Base-by-base conservation (phyloP, 2,888 invertebrate species). In the Cepaea hortensis region DNA sequence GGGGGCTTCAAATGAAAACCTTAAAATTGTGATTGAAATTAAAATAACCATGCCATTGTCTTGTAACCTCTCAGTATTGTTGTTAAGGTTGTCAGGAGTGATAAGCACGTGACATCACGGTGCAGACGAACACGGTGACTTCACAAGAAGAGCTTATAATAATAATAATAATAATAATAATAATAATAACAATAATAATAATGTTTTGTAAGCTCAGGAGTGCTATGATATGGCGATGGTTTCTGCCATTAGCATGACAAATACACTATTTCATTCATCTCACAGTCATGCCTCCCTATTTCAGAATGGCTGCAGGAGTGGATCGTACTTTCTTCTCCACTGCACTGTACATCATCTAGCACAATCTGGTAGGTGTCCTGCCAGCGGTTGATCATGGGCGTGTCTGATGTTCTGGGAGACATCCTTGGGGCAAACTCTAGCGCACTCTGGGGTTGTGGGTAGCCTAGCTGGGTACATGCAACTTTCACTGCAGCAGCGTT, bases 211-310 rank as follows among this genome's bases (percentile, higher is more conserved):
- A 35, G 55, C 11, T 55, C 11, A 9, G 55, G 11, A 55, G 55
- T 55, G 55, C 3, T 9, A 6, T 9, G 55, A 55, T 11, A 55
- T 55, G 55, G 11, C 7, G 11, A 55, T 9, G 11, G 55, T 2
- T 6, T 55, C 55, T 11, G 6, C 55, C 55, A 79, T 82, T 61
- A 84, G 23, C 77, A 84, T 23, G 61, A 18, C 3, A 83, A 35
- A 75, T 46, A 83, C 23, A 83, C 83, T 4, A 62, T 11, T 23
- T 83, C 83, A 0, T 73, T 62, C 23, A 75, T 4, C 20, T 0
- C 11, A 61, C 83, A 83, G 75, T 83, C 83, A 75, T 83, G 83
- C 3, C 55, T 23, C 61, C 83, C 83, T 55, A 83, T 1, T 7
- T 35, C 61, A 9, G 61, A 23, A 50, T 83, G 83, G 1, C 23